phyloP scores from a whole-genome alignment of 1,140 invertebrate genomes.

The Conopomorpha cramerella region DNA sequence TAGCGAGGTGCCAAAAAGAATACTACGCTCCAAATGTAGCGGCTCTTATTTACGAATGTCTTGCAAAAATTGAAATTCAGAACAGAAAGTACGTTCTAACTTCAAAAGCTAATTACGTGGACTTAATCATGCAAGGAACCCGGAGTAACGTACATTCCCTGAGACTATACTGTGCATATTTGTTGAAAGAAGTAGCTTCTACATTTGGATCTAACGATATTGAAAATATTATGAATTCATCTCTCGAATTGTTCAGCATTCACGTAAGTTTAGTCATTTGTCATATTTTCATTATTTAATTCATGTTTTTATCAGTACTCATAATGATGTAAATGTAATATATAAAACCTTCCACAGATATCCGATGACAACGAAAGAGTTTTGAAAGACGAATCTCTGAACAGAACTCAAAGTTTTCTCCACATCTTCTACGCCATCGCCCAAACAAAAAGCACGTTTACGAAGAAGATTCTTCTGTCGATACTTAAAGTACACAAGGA shows the following conservation, averaged over 20 bases:
- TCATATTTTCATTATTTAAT: too few species aligned
- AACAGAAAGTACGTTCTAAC: conserved; percentile 13
- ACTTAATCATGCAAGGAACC: conserved; percentile 17
- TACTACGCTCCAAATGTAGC: conserved; percentile 30
- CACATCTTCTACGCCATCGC: conserved; percentile 28
- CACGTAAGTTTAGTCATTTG: conserved; percentile 18
- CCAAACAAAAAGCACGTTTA: conserved; percentile 13
- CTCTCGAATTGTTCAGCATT: conserved; percentile 27
- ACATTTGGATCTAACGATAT: conserved; percentile 16
- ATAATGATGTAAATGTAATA: too few species aligned
- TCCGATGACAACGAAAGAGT: conserved; percentile 19
- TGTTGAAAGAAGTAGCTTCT: conserved; percentile 17
- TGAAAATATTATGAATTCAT: conserved; percentile 11
- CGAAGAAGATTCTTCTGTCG: conserved; percentile 20
- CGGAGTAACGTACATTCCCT: conserved; percentile 25
- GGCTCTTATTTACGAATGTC: conserved; percentile 32
- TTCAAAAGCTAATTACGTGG: conserved; percentile 16
- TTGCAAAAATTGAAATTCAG: conserved; percentile 22
- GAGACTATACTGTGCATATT: conserved; percentile 37
- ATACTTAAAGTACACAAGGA: conserved; percentile 23
- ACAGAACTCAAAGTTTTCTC: conserved; percentile 36
- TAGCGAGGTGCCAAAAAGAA: conserved; percentile 23
- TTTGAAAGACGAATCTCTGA: conserved; percentile 39
- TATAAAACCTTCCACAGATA: too few species aligned
- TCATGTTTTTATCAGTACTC: too few species aligned